These are phyloP conservation scores for Uria aalge DNA, from an alignment of 2,113 vertebrate species.

Conservation along the genomic window DNA sequence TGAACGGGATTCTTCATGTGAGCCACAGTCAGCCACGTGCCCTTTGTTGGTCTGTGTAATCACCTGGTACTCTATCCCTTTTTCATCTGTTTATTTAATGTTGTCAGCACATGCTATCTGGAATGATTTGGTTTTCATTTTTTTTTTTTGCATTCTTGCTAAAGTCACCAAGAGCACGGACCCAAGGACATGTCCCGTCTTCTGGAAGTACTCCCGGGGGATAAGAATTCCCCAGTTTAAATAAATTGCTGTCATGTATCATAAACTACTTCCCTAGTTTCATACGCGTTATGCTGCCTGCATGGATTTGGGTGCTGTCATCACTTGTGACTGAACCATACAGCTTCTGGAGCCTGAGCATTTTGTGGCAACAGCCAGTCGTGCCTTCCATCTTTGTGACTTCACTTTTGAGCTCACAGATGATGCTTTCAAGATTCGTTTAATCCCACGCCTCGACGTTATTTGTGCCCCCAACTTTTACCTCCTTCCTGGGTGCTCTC, in stretches of 20 bases:
- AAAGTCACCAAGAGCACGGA: background rate
- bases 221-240: background rate
- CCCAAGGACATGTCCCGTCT: background rate
- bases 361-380: background rate
- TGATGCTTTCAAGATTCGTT: background rate
- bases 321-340: background rate
- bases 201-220: background rate
- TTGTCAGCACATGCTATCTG: background rate
- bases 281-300: background rate
- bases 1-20: background rate
- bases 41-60: background rate
- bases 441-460: background rate
- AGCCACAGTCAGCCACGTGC: background rate
- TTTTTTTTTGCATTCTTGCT: background rate
- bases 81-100: background rate
- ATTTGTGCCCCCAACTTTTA: background rate
- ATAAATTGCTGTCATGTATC: background rate
- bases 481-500: background rate
- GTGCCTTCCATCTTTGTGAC: background rate
- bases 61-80: background rate
- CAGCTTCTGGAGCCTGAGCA: background rate
- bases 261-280: background rate
- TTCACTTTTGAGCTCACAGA: background rate
- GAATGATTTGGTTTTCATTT: background rate
- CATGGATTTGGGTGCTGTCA: background rate